Evolutionary conservation across 2,113 vertebrate species (phyloP), one percentile per base, ranked within the genome.

Genomic region (Bostrychus sinensis): DNA sequence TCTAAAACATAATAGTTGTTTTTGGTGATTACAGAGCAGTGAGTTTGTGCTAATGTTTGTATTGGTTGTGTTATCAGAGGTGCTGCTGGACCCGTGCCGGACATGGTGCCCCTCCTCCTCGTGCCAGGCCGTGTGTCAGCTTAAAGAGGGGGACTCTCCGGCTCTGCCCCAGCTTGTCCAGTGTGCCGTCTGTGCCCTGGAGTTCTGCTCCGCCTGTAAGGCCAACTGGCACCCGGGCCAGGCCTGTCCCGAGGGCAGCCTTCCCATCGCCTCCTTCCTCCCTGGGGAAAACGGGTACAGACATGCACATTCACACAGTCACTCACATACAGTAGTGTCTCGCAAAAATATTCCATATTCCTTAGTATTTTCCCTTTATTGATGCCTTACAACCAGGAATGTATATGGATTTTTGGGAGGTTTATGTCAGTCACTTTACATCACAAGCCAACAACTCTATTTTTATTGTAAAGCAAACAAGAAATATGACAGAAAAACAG

Each of bases 191-290:
- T 99, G 97, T 0, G 91, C 94, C 77, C 94, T 92, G 25, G 94
- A 98, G 82, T 99, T 99, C 91, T 99, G 97, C 90, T 98, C 97
- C 0, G 87, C 93, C 75, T 99, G 97, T 91, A 98, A 96, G 89
- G 92, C 95, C 79, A 93, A 90, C 86, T 99, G 97, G 97, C 97
- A 99, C 86, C 95, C 96, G 0, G 95, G 93, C 63, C 95, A 97
- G 85, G 94, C 93, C 82, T 99, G 97, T 84, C 93, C 93, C 26
- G 96, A 99, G 78, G 94, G 81, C 82, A 94, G 84, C 86, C 88
- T 94, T 84, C 95, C 96, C 41, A 85, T 95, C 61, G 92, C 94
- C 48, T 86, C 93, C 75, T 96, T 95, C 88, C 94, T 99, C 46
- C 96, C 96, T 0, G 97, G 97, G 72, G 97, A 98, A 75, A 93